A percentile compares a stretch with the other conserved stretches of the same genome.
Evolutionary conservation across 2,797 vertebrate species (phyloP).

Genomic region (Melopsittacus undulatus): DNA sequence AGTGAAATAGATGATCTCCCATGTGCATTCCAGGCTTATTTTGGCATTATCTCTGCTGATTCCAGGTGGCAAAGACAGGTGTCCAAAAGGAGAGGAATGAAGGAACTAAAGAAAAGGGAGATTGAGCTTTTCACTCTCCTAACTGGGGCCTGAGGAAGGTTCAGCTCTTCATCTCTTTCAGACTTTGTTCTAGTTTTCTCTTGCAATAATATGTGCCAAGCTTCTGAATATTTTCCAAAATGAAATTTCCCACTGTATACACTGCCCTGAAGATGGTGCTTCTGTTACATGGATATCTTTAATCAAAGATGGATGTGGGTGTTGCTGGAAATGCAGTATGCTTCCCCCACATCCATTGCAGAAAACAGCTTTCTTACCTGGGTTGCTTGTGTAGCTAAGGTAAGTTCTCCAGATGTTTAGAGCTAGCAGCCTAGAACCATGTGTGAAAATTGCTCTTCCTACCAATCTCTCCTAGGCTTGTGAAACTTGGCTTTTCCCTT

Average conservation of each 20-base stretch:
- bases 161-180: not conserved
- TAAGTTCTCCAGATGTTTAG: not conserved
- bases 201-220: not conserved
- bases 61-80: not conserved
- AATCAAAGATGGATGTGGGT: not conserved
- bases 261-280: not conserved
- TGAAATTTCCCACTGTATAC: not conserved
- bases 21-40: not conserved
- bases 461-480: not conserved
- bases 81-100: not conserved
- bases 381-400: not conserved
- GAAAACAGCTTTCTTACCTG: not conserved
- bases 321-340: not conserved
- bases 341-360: not conserved
- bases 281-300: not conserved
- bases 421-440: not conserved
- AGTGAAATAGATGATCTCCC: not conserved
- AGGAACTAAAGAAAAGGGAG: not conserved
- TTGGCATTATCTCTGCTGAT: not conserved
- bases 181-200: not conserved
- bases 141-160: not conserved
- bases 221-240: not conserved
- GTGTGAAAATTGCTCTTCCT: not conserved
- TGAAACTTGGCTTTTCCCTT: not conserved
- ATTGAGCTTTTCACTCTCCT: not conserved